A percentile compares a stretch with the other conserved stretches of the same genome.
phyloP scores from a whole-genome alignment of 2,888 invertebrate genomes.

The Hoplodrina blanda region DNA sequence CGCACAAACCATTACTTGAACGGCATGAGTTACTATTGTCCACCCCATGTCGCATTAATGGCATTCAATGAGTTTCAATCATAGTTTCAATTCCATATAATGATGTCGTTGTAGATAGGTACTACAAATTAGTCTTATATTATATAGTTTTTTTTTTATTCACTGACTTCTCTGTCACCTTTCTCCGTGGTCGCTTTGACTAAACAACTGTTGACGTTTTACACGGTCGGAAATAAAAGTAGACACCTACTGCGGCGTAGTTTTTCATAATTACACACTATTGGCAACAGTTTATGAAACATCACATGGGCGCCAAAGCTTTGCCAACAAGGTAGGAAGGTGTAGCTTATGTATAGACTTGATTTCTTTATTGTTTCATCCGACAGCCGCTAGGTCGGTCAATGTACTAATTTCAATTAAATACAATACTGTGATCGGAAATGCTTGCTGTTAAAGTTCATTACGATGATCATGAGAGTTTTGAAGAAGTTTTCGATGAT shows the following conservation, averaged over 20 bases:
- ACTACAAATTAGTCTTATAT: background rate
- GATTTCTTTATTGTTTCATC: slow-evolving; percentile 73
- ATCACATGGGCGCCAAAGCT: slow-evolving; percentile 63
- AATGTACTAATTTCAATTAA: slow-evolving; percentile 62
- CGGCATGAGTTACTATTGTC: slow-evolving; percentile 15
- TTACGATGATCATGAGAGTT: slow-evolving; percentile 42
- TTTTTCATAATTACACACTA: slow-evolving; percentile 56
- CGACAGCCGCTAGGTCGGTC: slow-evolving; percentile 66
- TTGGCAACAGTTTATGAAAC: slow-evolving; percentile 66
- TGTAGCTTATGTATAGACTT: slow-evolving; percentile 57
- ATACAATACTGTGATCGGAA: slow-evolving; percentile 29
- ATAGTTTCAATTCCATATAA: slow-evolving; percentile 35
- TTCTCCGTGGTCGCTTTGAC: slow-evolving; percentile 6
- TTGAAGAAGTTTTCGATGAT: slow-evolving; percentile 59
- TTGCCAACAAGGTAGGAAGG: slow-evolving; percentile 72
- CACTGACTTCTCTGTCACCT: background rate
- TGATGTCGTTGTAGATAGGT: slow-evolving; percentile 2
- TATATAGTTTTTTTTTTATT: slow-evolving; percentile 7
- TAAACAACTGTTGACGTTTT: slow-evolving; percentile 12
- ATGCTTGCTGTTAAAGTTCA: slow-evolving; percentile 61
- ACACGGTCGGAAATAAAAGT: slow-evolving; percentile 34
- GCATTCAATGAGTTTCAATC: slow-evolving; percentile 47
- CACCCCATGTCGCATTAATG: slow-evolving; percentile 21
- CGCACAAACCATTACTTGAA: slow-evolving; percentile 47
- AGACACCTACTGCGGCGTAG: slow-evolving; percentile 56